Evolutionary conservation across 2,888 invertebrate genomes (phyloP).

Genomic region (Caenorhabditis panamensis): DNA sequence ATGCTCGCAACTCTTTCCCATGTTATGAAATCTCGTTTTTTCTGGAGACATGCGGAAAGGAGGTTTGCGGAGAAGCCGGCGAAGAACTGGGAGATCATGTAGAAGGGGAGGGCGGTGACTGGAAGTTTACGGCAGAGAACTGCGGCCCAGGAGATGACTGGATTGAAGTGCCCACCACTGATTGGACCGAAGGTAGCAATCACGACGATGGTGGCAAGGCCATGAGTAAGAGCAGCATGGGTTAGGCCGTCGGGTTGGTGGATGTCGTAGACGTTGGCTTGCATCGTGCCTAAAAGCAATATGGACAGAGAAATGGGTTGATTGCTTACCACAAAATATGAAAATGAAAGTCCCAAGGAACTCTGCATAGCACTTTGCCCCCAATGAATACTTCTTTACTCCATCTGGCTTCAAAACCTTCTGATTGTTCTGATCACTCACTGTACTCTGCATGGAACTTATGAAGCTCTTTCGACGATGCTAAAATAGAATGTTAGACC

Average conservation of each 20-base stretch:
- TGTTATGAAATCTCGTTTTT: constrained; percentile 42
- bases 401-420: constrained; percentile 21
- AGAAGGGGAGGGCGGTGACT: constrained; percentile 75
- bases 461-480: constrained; percentile 49
- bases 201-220: constrained; percentile 45
- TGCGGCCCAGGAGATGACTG: constrained; percentile 82
- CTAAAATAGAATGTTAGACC: not conserved
- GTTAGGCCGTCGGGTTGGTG: constrained; percentile 49
- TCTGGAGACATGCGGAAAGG: constrained; percentile 63
- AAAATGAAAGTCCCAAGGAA: constrained; percentile 57
- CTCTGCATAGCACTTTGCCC: constrained; percentile 48
- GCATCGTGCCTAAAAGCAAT: constrained; percentile 60
- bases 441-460: constrained; percentile 35
- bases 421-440: constrained; percentile 39
- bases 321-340: constrained; percentile 49
- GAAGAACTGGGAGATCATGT: constrained; percentile 80
- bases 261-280: constrained; percentile 58
- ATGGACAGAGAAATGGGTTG: no score
- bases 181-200: constrained; percentile 49
- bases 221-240: constrained; percentile 56
- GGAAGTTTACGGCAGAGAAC: constrained; percentile 76
- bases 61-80: constrained; percentile 80
- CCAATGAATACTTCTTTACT: constrained; percentile 28
- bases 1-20: constrained; percentile 33
- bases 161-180: constrained; percentile 83